Evolutionary conservation across 2,888 invertebrate species (phyloP).

Genomic region (Tillus elongatus): DNA sequence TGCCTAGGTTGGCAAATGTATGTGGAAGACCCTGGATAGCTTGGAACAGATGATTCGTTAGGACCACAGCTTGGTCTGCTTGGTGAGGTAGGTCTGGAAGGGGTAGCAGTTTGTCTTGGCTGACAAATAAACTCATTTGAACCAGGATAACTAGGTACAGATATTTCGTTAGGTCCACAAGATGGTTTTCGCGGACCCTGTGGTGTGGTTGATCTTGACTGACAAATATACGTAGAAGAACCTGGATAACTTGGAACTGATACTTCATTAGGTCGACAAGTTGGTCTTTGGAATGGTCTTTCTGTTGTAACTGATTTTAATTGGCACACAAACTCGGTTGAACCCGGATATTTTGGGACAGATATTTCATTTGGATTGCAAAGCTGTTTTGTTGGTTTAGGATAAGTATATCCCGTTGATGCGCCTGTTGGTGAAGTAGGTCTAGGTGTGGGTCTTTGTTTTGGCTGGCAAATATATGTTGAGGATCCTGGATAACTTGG

Average conservation of each 20-base stretch:
- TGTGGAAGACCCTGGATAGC: too few species aligned
- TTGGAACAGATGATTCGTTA: constrained; percentile 32
- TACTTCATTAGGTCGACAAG: constrained; percentile 2
- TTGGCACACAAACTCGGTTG: constrained; percentile 8
- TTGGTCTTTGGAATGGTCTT: constrained; percentile 13
- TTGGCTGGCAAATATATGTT: background rate
- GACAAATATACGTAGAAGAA: background rate
- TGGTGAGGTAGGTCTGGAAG: constrained; percentile 11
- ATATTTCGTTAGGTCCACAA: too few species aligned
- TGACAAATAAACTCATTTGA: too few species aligned
- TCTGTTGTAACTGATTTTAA: constrained; percentile 10
- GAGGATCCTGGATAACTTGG: background rate
- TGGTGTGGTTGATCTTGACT: background rate
- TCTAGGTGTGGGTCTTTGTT: background rate
- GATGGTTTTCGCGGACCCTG: background rate
- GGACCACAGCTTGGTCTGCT: constrained; percentile 38
- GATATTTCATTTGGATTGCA: constrained; percentile 1
- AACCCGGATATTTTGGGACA: constrained; percentile 1
- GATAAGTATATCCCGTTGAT: constrained; percentile 9
- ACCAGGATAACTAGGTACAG: too few species aligned
- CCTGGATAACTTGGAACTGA: background rate
- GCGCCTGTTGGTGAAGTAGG: background rate
- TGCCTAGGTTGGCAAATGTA: too few species aligned
- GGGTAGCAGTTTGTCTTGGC: constrained; percentile 9
- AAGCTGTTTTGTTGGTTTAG: background rate